Percentiles rank a stretch among this genome's conserved stretches.
These are phyloP conservation scores for Xestia xanthographa DNA, from an alignment of 2,888 invertebrate species.

Conservation along the genomic window DNA sequence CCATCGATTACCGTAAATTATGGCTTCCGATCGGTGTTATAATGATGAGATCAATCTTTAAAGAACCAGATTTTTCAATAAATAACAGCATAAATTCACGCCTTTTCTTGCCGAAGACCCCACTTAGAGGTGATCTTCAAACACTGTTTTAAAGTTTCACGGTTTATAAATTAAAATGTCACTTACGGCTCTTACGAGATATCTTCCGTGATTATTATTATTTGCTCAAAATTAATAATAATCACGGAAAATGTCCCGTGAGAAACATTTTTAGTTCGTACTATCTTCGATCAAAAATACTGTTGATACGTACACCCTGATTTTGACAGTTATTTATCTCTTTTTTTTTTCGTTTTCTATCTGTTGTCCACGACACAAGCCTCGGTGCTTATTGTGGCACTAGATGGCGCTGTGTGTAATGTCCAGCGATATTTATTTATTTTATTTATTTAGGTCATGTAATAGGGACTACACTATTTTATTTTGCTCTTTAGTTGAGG, in stretches of 20 bases:
- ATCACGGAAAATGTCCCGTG: too few relatives aligned
- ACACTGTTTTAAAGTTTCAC: too few relatives aligned
- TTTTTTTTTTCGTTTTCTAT: too few relatives aligned
- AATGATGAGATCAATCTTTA: constrained; percentile 14
- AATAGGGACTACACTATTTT: not conserved
- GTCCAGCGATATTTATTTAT: too few relatives aligned
- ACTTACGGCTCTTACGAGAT: too few relatives aligned
- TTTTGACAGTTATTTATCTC: not conserved
- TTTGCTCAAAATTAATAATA: too few relatives aligned
- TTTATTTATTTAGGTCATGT: not conserved
- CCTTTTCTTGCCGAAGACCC: not conserved
- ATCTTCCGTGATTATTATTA: too few relatives aligned
- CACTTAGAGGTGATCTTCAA: not conserved
- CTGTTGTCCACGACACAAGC: too few relatives aligned
- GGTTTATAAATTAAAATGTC: too few relatives aligned
- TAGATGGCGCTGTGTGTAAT: too few relatives aligned
- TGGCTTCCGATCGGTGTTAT: constrained; percentile 21
- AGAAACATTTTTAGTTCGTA: too few relatives aligned
- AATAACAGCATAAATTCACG: not conserved
- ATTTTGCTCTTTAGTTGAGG: not conserved
- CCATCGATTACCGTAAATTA: constrained; percentile 31
- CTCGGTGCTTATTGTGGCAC: too few relatives aligned
- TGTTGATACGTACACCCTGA: not conserved
- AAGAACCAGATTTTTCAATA: not conserved
- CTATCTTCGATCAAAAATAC: not conserved